A percentile compares a stretch with the other conserved stretches of the same genome.
Conservation (phyloP, 2,797 vertebrate genomes). For the Eremophila alpestris region DNA sequence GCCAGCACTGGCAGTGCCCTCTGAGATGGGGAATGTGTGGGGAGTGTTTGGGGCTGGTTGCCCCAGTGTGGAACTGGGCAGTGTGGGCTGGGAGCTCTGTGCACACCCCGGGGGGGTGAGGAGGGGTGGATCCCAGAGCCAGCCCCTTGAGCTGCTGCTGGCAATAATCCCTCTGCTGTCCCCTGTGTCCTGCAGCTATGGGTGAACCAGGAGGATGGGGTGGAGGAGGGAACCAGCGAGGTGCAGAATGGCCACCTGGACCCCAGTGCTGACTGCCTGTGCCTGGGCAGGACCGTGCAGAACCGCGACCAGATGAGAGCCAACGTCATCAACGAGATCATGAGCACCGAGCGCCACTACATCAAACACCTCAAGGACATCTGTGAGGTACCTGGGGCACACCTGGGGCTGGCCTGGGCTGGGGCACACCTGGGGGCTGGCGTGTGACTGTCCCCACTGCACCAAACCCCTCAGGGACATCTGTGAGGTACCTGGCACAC, state of each 20-base stretch:
- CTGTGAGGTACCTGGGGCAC: background rate
- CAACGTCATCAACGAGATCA: constrained; percentile 99
- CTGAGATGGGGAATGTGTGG: background rate
- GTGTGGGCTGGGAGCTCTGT: background rate
- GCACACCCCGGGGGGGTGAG: rapidly evolving
- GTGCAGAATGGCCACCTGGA: constrained; percentile 97
- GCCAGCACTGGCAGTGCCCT: background rate
- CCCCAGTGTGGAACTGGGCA: rapidly evolving
- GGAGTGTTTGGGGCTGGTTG: background rate
- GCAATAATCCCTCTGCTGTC: background rate
- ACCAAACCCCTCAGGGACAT: background rate
- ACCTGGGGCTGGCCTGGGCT: too few relatives aligned
- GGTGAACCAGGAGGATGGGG: constrained; percentile 97
- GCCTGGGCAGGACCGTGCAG: constrained; percentile 92
- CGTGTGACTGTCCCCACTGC: background rate
- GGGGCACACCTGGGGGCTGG: background rate
- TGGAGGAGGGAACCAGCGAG: constrained; percentile 93
- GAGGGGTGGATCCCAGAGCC: background rate
- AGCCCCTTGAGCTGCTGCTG: background rate
- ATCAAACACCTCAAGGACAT: background rate
- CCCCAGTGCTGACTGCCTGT: constrained; percentile 93
- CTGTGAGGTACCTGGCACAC: background rate
- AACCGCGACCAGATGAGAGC: constrained; percentile 99
- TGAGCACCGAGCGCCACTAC: constrained; percentile 93
- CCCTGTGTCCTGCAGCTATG: constrained; percentile 83